phyloP scores from a whole-genome alignment of 2,888 invertebrate genomes.

The Archips crataeganus region DNA sequence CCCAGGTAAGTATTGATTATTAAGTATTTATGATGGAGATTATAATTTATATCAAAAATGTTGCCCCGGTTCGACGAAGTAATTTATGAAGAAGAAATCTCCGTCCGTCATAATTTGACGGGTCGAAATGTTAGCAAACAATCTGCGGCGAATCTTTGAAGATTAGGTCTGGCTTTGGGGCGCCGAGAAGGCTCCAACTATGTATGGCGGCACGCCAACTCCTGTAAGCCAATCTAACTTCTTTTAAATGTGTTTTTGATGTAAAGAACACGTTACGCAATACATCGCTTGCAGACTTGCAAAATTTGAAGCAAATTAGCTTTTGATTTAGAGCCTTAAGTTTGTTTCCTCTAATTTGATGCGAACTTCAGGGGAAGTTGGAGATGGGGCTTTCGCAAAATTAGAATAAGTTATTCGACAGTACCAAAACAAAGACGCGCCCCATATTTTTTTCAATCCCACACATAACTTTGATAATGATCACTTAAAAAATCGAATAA shows the following conservation, averaged over 20 bases:
- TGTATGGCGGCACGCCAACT: constrained; percentile 82
- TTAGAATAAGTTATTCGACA: constrained; percentile 39
- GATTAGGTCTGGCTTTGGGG: constrained; percentile 78
- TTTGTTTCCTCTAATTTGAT: constrained; percentile 51
- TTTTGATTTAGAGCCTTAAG: constrained; percentile 78
- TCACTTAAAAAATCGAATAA: background rate
- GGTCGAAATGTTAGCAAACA: constrained; percentile 79
- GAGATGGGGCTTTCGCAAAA: constrained; percentile 42
- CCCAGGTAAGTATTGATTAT: background rate
- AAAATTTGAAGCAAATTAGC: constrained; percentile 79
- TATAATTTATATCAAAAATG: background rate
- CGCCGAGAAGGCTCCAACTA: constrained; percentile 78
- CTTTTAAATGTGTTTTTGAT: constrained; percentile 86
- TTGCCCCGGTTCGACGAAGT: constrained; percentile 51
- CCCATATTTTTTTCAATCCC: background rate
- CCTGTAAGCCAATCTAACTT: constrained; percentile 85
- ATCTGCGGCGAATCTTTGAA: constrained; percentile 80
- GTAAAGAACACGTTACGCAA: constrained; percentile 83
- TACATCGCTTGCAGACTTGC: constrained; percentile 71
- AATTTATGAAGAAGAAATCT: constrained; percentile 75
- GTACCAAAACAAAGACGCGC: constrained; percentile 1
- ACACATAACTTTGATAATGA: background rate
- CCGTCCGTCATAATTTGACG: constrained; percentile 77
- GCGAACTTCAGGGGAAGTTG: constrained; percentile 47
- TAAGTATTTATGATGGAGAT: background rate